These are phyloP conservation scores for Erannis defoliaria DNA, from an alignment of 2,888 invertebrate genomes.

Conservation along the genomic window DNA sequence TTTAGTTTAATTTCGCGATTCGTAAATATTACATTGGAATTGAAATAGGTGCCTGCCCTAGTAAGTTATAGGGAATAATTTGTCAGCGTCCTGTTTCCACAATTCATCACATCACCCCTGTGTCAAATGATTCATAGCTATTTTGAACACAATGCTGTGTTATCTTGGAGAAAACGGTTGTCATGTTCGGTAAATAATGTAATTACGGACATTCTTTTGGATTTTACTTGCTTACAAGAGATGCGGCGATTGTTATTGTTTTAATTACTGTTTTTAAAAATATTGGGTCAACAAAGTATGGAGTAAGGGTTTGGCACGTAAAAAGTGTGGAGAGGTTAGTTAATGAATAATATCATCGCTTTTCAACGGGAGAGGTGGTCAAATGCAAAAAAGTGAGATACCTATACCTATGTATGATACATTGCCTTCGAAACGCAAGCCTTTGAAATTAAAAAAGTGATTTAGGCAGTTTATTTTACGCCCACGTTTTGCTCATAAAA, in stretches of 20 bases:
- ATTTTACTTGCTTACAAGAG: not conserved
- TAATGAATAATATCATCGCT: too few relatives aligned
- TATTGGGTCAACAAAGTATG: too few relatives aligned
- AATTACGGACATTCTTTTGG: not conserved
- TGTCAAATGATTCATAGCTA: constrained; percentile 21
- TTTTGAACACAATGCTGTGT: constrained; percentile 28
- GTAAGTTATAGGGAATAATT: constrained; percentile 29
- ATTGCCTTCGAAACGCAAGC: not conserved
- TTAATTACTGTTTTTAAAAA: too few relatives aligned
- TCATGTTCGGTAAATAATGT: not conserved
- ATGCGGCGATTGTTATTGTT: too few relatives aligned
- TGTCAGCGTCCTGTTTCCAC: constrained; percentile 33
- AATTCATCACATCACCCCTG: constrained; percentile 34
- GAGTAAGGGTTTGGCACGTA: too few relatives aligned
- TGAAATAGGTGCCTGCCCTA: constrained; percentile 11
- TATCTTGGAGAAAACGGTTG: constrained; percentile 16
- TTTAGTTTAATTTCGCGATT: constrained; percentile 9
- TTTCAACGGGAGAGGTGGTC: too few relatives aligned
- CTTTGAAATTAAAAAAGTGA: constrained; percentile 15
- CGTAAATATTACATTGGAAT: constrained; percentile 8
- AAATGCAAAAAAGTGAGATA: too few relatives aligned
- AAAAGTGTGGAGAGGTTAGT: too few relatives aligned
- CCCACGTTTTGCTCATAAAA: constrained; percentile 33
- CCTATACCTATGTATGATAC: too few relatives aligned
- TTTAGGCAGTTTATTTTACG: constrained; percentile 27